Evolutionary conservation across 1,140 invertebrate genomes (phyloP), one percentile per base, ranked within the genome.

Genomic region (Platyscapa corneri): DNA sequence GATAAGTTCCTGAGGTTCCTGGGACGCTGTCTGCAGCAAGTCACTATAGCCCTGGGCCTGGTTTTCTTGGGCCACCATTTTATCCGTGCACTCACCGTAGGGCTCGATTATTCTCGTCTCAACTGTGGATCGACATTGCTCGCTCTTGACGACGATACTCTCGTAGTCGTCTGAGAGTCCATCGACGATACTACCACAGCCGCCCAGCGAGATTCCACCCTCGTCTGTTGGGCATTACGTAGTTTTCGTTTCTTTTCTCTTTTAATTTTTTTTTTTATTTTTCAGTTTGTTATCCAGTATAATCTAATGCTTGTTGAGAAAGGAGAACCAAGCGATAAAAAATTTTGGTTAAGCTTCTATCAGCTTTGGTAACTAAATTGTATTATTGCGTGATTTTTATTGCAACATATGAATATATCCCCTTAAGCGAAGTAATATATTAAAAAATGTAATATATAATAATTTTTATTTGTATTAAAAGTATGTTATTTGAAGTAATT

Each of bases 1-100:
- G 49, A 92, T 90, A 84, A 91, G 92, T 60, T 93, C 91, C 64
- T 91, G 91, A 18, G 90, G 86, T 64, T 93, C 91, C 34, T 88
- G 87, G 60, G 27, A 6, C 27, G 14, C 42, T 10, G 46, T 77
- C 75, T 78, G 80, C 42, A 88, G 85, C 82, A 87, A 87, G 34
- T 90, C 88, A 65, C 85, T 88, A 32, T 80, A 87, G 39, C 83
- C 42, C 42, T 87, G 86, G 53, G 75, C 83, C 30, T 87, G 87
- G 65, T 85, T 87, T 39, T 90, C 90, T 81, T 85, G 86, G 85
- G 88, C 89, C 74, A 89, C 85, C 87, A 87, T 87, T 37, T 88
- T 88, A 75, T 89, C 80, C 79, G 87, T 3, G 42, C n/a, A 49
- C 46, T 53, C 37, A n/a, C 27, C 18, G 2, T n/a, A 16, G 37